These are phyloP conservation scores for Miichthys miiuy DNA, from an alignment of 2,797 vertebrate genomes.

Conservation along the genomic window DNA sequence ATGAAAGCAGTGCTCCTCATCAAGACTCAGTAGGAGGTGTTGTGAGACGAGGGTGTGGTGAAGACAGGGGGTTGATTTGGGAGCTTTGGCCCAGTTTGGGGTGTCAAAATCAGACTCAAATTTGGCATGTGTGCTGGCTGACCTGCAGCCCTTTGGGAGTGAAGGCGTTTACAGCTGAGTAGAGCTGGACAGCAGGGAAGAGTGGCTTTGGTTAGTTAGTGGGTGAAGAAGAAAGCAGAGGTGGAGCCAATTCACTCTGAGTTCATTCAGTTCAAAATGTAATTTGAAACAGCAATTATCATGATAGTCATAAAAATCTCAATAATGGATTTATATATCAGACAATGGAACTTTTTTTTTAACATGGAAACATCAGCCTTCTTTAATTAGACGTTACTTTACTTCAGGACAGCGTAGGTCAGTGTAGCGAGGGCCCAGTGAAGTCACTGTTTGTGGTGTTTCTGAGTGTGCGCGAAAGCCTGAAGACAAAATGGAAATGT, in stretches of 20 bases:
- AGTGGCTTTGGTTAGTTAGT: conserved; percentile 26
- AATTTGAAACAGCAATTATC: neutral
- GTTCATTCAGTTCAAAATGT: conserved; percentile 49
- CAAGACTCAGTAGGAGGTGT: conserved; percentile 16
- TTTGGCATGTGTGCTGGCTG: conserved; percentile 52
- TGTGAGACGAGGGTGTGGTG: conserved; percentile 3
- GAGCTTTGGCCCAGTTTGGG: conserved; percentile 33
- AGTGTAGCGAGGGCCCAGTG: neutral
- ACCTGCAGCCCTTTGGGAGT: conserved; percentile 50
- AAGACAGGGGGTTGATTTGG: conserved; percentile 48
- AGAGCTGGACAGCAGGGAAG: conserved; percentile 46
- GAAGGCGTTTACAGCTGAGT: conserved; percentile 39
- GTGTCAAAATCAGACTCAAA: conserved; percentile 51
- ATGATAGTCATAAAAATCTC: neutral
- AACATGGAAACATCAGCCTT: neutral
- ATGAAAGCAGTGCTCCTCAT: conserved; percentile 13
- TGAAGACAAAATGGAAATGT: conserved; percentile 32
- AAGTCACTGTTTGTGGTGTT: neutral
- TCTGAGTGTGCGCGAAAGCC: neutral
- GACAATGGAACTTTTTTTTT: conserved; percentile 4
- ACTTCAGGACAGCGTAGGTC: neutral
- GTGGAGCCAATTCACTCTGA: conserved; percentile 22
- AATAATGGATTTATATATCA: conserved; percentile 9
- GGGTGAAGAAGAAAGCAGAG: conserved; percentile 33
- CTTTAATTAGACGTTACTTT: neutral